Base-by-base conservation (phyloP, 2,113 vertebrate genomes). In the Scopus umbretta region DNA sequence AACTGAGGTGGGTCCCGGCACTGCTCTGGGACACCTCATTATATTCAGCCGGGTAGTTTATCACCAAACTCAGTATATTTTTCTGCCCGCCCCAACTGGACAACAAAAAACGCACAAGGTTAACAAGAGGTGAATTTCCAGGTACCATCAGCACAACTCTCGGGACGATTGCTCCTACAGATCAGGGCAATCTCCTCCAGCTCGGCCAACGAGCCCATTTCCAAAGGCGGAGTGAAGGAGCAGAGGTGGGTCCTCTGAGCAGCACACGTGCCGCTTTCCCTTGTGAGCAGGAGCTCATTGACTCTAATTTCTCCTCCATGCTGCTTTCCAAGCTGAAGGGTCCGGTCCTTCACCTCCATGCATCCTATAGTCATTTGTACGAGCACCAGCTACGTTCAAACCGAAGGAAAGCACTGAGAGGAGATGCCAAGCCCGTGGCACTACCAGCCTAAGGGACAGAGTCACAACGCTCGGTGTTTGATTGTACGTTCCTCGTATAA, bases 231-330 rank as follows among this genome's bases (percentile, higher is more conserved):
- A 30, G 29, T 0, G 7, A 61, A 25, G 27, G 50, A 50, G 27
- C 29, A 45, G 59, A 71, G 34, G 5, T 9, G 34, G 10, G 1
- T 79, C 16, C 56, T 26, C 16, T 0, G 21, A 45, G 32, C 38
- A 5, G 4, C 34, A 12, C 0, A 0, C 7, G 42, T 14, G 53
- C n/a, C 49, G 26, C 36, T 29, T 23, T 6, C 11, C 59, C 80
- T 16, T 3, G 4, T 0, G 0, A 56, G 15, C 3, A 0, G 32
- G 3, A 16, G 5, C 29, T 34, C 13, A 0, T 3, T 30, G 27
- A 8, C 20, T 52, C 47, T 42, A 50, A 11, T 45, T 68, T 38
- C 76, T 63, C 23, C 49, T n/a, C 58, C 1, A 0, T 8, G 17
- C 10, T 49, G 14, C 32, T 70, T 70, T 66, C 49, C 75, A 76